Percentiles rank a stretch among this genome's conserved stretches.
These are phyloP conservation scores for Lepilemur ruficaudatus DNA, from an alignment of 2,797 vertebrate genomes.

Conservation along the genomic window DNA sequence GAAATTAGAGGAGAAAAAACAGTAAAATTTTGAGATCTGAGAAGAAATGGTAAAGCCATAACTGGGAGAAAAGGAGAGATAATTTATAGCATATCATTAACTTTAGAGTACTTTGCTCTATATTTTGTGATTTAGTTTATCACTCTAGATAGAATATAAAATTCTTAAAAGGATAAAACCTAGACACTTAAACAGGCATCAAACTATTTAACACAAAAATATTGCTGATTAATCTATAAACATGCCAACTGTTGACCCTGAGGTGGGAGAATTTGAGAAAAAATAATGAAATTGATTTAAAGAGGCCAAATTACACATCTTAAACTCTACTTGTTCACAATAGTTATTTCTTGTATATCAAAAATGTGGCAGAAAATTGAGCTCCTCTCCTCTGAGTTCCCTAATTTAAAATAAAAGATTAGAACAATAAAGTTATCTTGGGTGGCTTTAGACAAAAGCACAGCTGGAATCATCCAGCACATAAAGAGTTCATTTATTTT, in stretches of 20 bases:
- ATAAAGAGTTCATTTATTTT: neutral
- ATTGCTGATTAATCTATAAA: neutral
- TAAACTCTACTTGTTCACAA: neutral
- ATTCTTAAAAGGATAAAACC: neutral
- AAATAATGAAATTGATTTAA: neutral
- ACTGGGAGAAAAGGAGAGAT: neutral
- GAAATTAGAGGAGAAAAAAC: neutral
- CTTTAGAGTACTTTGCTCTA: neutral
- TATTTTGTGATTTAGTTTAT: constrained; percentile 38
- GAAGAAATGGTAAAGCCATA: constrained; percentile 14
- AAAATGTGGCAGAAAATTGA: constrained; percentile 33
- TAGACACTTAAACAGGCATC: neutral
- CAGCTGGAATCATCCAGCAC: neutral
- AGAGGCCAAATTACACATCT: neutral
- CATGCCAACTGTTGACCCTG: neutral
- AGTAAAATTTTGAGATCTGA: neutral
- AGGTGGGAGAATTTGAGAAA: neutral
- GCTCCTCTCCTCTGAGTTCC: neutral
- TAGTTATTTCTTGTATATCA: constrained; percentile 3
- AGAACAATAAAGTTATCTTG: neutral
- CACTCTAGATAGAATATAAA: neutral
- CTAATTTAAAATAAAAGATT: constrained; percentile 38
- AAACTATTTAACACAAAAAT: constrained; percentile 8
- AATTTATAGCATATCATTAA: neutral
- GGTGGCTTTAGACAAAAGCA: neutral